Evolutionary conservation across 2,797 vertebrate genomes (phyloP), one percentile per base, ranked within the genome.

Genomic region (Sternotherus odoratus): DNA sequence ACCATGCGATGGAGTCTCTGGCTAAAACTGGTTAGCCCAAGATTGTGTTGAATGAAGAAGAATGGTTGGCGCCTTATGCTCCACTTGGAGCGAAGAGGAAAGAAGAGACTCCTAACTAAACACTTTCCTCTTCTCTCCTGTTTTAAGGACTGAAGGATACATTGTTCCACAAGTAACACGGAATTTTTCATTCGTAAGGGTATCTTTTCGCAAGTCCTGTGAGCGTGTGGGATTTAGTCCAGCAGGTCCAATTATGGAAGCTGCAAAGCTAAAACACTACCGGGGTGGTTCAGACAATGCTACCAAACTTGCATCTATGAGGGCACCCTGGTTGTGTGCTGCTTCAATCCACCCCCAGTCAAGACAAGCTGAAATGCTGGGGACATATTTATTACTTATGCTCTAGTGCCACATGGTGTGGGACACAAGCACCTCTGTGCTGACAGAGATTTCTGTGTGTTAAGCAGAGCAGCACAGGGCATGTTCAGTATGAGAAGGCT

Each of bases 81-180:
- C n/a, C n/a, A n/a, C n/a, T n/a, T n/a, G n/a, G n/a, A n/a, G n/a
- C n/a, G n/a, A n/a, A n/a, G n/a, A n/a, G n/a, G n/a, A n/a, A n/a
- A n/a, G n/a, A n/a, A n/a, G n/a, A n/a, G n/a, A 95, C 88, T 95
- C 93, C 88, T 94, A 83, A 89, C 81, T 93, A 94, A 85, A 84
- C 77, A 93, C 77, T 74, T 94, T 87, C 92, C 79, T 94, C 81
- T 88, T 93, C 95, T 96, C 93, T 95, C 43, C 46, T 15, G 3
- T 46, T 30, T 28, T 75, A 94, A 94, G 81, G 81, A 95, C 87
- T 97, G 94, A 96, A 96, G 95, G 95, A 97, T 96, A 96, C 88
- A 96, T 95, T 86, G 81, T 95, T 94, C 94, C 93, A 87, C 94
- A 95, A 91, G 91, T 97, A 96, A 96, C 87, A 94, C 91, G 86